Evolutionary conservation across 2,888 invertebrate genomes (phyloP).

Genomic region (Yponomeuta evonymella): DNA sequence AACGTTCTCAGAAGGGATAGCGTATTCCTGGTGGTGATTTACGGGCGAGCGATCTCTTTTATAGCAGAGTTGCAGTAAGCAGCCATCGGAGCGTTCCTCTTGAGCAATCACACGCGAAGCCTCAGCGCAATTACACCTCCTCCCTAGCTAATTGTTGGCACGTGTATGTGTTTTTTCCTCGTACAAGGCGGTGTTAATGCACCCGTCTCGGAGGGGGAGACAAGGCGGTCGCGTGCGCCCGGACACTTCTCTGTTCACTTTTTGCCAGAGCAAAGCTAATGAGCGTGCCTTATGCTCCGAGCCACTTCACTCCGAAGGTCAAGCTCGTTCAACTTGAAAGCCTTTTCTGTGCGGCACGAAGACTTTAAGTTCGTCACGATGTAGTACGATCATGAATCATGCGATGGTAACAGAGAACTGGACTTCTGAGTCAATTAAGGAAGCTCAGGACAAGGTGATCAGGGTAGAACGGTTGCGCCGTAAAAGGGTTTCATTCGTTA

Average conservation of each 20-base stretch:
- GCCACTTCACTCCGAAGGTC: slow-evolving; percentile 48
- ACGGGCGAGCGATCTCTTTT: not conserved
- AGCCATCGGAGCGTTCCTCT: slow-evolving; percentile 37
- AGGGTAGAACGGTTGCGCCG: slow-evolving; percentile 15
- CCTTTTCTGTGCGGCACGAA: slow-evolving; percentile 40
- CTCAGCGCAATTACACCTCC: slow-evolving; percentile 44
- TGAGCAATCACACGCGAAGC: slow-evolving; percentile 55
- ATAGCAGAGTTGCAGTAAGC: not conserved
- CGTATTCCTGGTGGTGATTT: not conserved
- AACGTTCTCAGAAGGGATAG: not conserved
- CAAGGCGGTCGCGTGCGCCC: slow-evolving; percentile 45
- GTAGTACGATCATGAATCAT: slow-evolving; percentile 51
- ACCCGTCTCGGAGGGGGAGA: slow-evolving; percentile 43
- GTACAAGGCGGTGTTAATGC: slow-evolving; percentile 46
- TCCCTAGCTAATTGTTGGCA: slow-evolving; percentile 66
- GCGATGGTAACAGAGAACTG: slow-evolving; percentile 36
- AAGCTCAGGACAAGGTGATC: slow-evolving; percentile 21
- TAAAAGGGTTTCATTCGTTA: slow-evolving; percentile 7
- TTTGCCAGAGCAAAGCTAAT: slow-evolving; percentile 42
- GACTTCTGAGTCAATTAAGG: not conserved
- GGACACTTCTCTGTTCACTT: slow-evolving; percentile 39
- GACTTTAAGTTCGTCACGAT: slow-evolving; percentile 46
- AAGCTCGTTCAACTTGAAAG: slow-evolving; percentile 49
- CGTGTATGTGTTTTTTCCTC: slow-evolving; percentile 56
- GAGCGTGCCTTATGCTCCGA: slow-evolving; percentile 48